Evolutionary conservation across 2,797 vertebrate genomes (phyloP).

Genomic region (Eleutherodactylus coqui): DNA sequence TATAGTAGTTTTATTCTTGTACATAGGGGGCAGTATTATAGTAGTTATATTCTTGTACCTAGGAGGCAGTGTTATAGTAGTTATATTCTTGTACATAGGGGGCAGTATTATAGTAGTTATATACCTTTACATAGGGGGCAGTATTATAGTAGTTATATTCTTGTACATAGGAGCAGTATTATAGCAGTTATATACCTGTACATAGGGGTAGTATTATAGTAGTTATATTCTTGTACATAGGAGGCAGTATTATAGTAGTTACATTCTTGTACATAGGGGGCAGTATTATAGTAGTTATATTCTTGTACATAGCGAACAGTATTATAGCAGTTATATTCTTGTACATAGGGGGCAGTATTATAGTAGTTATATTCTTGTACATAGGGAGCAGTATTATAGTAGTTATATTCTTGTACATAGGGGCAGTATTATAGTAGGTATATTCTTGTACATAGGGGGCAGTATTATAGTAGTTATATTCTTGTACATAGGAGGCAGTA

Average conservation of each 20-base stretch:
- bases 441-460: background rate
- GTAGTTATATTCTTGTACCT: too few relatives aligned
- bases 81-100: too few relatives aligned
- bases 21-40: too few relatives aligned
- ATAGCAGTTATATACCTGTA: constrained; percentile 8
- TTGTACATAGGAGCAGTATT: constrained; percentile 9
- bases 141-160: background rate
- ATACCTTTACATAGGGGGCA: too few relatives aligned
- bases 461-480: constrained; percentile 11
- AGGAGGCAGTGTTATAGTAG: too few relatives aligned
- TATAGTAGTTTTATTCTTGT: too few relatives aligned
- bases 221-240: constrained; percentile 8
- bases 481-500: background rate
- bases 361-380: constrained; percentile 14
- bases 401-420: constrained; percentile 11
- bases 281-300: constrained; percentile 3
- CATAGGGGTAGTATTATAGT: background rate
- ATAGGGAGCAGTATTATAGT: background rate
- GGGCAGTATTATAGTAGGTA: constrained; percentile 4
- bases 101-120: too few relatives aligned
- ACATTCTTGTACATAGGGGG: background rate
- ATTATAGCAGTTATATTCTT: constrained; percentile 5
- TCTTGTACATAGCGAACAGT: background rate
- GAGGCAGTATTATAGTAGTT: background rate
- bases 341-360: background rate